These are phyloP conservation scores for Pluvianellus socialis DNA, from an alignment of 2,113 vertebrate species.

Conservation along the genomic window DNA sequence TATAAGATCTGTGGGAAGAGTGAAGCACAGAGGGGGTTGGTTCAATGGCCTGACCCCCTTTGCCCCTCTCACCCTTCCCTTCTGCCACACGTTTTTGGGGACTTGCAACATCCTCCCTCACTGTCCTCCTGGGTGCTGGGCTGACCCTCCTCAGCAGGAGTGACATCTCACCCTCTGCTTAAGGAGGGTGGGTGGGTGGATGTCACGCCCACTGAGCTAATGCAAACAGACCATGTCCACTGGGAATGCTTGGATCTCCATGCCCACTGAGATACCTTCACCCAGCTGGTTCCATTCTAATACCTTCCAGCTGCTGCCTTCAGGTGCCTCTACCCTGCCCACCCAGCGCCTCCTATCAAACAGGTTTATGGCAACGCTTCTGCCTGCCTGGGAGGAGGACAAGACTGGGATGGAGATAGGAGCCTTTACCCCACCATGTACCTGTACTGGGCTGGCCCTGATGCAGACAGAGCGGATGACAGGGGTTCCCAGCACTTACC, in stretches of 20 bases:
- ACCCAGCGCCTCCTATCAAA: background rate
- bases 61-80: background rate
- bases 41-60: background rate
- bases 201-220: background rate
- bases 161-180: background rate
- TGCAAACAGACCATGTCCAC: background rate
- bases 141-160: background rate
- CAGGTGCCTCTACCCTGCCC: background rate
- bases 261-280: background rate
- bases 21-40: background rate
- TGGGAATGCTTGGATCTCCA: fast-evolving
- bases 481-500: background rate
- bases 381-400: background rate
- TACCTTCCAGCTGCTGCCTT: background rate
- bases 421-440: background rate
- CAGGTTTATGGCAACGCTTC: background rate
- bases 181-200: background rate
- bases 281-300: no score
- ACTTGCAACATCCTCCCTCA: background rate
- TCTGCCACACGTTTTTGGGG: background rate
- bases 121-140: background rate
- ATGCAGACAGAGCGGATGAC: fast-evolving
- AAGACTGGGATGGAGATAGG: background rate
- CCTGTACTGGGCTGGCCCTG: fast-evolving
- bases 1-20: background rate